A percentile compares a stretch with the other conserved stretches of the same genome.
Evolutionary conservation across 1,140 invertebrate genomes (phyloP).

Genomic region (Psix sp.): DNA sequence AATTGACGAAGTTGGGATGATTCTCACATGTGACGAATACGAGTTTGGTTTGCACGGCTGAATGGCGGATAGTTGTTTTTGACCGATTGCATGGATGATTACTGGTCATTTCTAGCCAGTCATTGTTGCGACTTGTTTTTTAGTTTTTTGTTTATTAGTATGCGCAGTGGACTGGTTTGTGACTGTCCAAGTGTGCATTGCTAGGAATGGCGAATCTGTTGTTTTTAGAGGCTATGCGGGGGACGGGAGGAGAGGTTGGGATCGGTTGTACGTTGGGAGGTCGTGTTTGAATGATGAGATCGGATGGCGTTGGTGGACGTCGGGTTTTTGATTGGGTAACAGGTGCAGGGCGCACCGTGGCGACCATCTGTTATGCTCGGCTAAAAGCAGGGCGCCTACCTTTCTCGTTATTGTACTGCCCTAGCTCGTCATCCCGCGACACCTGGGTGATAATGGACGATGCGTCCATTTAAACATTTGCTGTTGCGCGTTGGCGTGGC

Average conservation of each 20-base stretch:
- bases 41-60: not conserved
- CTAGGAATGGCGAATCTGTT: no score
- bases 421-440: conserved; percentile 94
- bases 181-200: no score
- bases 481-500: conserved; percentile 71
- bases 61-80: no score
- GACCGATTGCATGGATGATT: no score
- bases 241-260: not conserved
- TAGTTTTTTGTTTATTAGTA: no score
- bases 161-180: no score
- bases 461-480: conserved; percentile 96
- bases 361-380: conserved; percentile 36
- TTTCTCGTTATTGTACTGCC: conserved; percentile 92
- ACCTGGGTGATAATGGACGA: conserved; percentile 99
- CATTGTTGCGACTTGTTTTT: no score
- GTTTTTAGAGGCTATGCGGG: no score
- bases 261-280: no score
- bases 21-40: no score
- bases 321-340: conserved; percentile 16
- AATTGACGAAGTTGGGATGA: no score
- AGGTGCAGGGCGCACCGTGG: conserved; percentile 14
- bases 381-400: conserved; percentile 86
- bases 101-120: no score
- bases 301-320: not conserved
- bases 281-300: not conserved